Evolutionary conservation across 2,113 vertebrate genomes (phyloP).

Genomic region (Myrmecophaga tridactyla): DNA sequence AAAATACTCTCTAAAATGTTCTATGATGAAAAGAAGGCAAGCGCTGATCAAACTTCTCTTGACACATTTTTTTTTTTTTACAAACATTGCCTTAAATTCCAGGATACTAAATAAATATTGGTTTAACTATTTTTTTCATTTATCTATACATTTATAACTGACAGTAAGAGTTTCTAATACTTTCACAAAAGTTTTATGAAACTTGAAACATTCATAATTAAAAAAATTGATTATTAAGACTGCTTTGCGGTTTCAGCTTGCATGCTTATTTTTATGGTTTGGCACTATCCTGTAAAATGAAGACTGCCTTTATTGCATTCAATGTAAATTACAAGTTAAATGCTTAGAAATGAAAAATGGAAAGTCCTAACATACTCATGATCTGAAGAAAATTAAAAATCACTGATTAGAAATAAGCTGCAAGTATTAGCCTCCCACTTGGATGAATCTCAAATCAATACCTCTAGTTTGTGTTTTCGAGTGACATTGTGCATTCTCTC

Average conservation of each 20-base stretch:
- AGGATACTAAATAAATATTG: not conserved
- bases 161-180: not conserved
- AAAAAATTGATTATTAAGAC: not conserved
- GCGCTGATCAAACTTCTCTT: not conserved
- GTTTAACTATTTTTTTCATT: not conserved
- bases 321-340: not conserved
- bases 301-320: not conserved
- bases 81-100: constrained; percentile 14
- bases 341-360: not conserved
- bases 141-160: not conserved
- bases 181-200: constrained; percentile 3
- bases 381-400: constrained; percentile 18
- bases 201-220: not conserved
- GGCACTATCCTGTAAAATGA: not conserved
- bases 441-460: not conserved
- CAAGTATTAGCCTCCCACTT: not conserved
- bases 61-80: not conserved
- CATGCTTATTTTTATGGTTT: constrained; percentile 3
- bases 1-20: not conserved
- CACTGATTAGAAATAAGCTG: not conserved
- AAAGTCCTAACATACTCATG: not conserved
- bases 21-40: not conserved
- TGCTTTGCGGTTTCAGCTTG: not conserved
- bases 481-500: not conserved
- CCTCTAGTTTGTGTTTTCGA: not conserved